Percentiles rank a stretch among this genome's conserved stretches.
These are phyloP conservation scores for Rhagonycha fulva DNA, from an alignment of 2,888 invertebrate genomes.

Conservation along the genomic window DNA sequence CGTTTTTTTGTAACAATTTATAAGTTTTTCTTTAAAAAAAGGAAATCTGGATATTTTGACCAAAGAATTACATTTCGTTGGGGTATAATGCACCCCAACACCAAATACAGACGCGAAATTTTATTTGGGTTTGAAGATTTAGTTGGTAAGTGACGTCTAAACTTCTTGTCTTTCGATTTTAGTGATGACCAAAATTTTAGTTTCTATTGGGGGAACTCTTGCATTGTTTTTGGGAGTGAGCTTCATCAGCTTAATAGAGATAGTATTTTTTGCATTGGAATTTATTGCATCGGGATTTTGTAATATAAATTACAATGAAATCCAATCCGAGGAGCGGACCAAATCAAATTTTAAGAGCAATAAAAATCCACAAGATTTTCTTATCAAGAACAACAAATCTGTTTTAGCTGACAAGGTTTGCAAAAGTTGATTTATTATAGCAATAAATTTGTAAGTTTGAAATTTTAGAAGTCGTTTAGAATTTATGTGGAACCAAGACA, in stretches of 20 bases:
- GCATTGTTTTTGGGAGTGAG: conserved; percentile 68
- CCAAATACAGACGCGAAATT: conserved; percentile 63
- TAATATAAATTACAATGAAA: not conserved
- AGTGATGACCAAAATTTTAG: conserved; percentile 45
- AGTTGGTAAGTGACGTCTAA: conserved; percentile 55
- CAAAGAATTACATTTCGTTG: conserved; percentile 59
- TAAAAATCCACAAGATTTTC: not conserved
- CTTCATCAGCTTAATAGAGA: conserved; percentile 65
- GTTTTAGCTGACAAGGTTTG: not conserved
- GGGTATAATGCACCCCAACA: conserved; percentile 59
- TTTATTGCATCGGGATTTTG: conserved; percentile 12
- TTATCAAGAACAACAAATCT: not conserved
- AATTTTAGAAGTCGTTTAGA: not conserved
- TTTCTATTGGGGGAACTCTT: conserved; percentile 66
- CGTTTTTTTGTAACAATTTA: not conserved
- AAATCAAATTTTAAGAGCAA: not conserved
- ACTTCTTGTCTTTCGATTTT: not conserved
- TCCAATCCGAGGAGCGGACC: not conserved
- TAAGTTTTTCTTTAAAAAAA: not conserved
- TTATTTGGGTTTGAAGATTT: conserved; percentile 68
- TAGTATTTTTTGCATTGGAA: conserved; percentile 59
- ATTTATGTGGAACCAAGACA: not conserved
- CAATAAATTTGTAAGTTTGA: not conserved
- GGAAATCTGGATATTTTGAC: conserved; percentile 32
- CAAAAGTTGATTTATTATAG: not conserved